Evolutionary conservation across 2,888 invertebrate genomes (phyloP).

Genomic region (Acanthosepion esculentum): DNA sequence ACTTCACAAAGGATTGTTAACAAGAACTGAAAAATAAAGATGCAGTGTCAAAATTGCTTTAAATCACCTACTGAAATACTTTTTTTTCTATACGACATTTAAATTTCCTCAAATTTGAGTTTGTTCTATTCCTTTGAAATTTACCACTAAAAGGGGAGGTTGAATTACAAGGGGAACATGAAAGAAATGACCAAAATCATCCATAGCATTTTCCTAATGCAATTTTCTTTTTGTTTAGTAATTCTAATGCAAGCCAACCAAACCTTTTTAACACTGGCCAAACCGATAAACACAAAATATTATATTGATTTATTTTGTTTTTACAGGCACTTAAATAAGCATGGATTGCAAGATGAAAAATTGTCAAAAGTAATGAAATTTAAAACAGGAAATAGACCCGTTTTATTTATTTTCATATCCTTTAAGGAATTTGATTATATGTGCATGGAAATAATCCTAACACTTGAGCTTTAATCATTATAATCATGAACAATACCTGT

Average conservation of each 20-base stretch:
- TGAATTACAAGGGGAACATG: neutral
- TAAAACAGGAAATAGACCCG: neutral
- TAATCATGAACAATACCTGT: neutral
- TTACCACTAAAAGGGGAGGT: neutral
- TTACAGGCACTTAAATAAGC: neutral
- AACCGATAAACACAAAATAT: conserved; percentile 8
- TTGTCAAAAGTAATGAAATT: neutral
- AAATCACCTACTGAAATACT: neutral
- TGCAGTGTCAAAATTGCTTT: neutral
- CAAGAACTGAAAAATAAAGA: neutral
- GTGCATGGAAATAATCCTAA: neutral
- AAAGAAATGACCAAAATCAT: neutral
- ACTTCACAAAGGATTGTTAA: conserved; percentile 25
- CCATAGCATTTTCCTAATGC: neutral
- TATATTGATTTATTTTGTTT: neutral
- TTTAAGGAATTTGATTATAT: neutral
- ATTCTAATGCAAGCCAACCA: neutral
- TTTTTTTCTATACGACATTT: neutral
- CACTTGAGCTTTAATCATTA: neutral
- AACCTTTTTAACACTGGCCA: neutral
- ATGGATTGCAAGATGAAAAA: neutral
- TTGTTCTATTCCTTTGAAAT: conserved; percentile 20
- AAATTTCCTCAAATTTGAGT: neutral
- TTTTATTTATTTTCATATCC: neutral
- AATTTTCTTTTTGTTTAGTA: neutral